Percentiles rank a stretch among this genome's conserved stretches.
These are phyloP conservation scores for Stercorarius parasiticus DNA, from an alignment of 2,113 vertebrate species.

Conservation along the genomic window DNA sequence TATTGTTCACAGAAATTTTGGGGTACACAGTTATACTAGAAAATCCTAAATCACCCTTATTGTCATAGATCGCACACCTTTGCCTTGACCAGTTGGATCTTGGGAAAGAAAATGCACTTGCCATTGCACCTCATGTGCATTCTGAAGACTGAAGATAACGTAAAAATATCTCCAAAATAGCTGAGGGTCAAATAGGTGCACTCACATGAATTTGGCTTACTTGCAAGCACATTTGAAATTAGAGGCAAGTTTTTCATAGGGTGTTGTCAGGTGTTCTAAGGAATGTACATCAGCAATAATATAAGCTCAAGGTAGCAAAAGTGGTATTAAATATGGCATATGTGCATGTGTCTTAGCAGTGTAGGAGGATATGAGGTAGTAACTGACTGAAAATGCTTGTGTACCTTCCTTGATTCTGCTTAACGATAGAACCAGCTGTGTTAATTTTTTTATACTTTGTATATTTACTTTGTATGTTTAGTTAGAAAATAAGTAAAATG, in stretches of 20 bases:
- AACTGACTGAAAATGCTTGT: neutral
- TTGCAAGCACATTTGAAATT: neutral
- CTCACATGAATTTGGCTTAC: neutral
- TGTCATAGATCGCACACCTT: neutral
- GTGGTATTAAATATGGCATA: neutral
- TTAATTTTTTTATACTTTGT: neutral
- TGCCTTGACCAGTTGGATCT: neutral
- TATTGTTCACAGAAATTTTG: neutral
- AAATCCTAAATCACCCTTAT: neutral
- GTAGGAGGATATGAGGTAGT: neutral
- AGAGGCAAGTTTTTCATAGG: neutral
- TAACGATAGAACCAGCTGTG: neutral
- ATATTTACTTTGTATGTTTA: neutral
- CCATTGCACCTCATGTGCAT: neutral
- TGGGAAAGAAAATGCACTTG: neutral
- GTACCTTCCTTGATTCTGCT: neutral
- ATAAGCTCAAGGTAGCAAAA: neutral
- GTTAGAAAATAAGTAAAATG: neutral
- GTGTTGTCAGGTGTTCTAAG: neutral
- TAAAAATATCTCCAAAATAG: neutral
- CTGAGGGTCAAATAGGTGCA: neutral
- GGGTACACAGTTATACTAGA: neutral
- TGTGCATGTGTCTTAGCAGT: neutral
- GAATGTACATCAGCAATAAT: neutral
- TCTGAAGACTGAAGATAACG: neutral